Evolutionary conservation across 2,797 vertebrate species (phyloP), one percentile per base, ranked within the genome.

Genomic region (Ctenopoma multispine): DNA sequence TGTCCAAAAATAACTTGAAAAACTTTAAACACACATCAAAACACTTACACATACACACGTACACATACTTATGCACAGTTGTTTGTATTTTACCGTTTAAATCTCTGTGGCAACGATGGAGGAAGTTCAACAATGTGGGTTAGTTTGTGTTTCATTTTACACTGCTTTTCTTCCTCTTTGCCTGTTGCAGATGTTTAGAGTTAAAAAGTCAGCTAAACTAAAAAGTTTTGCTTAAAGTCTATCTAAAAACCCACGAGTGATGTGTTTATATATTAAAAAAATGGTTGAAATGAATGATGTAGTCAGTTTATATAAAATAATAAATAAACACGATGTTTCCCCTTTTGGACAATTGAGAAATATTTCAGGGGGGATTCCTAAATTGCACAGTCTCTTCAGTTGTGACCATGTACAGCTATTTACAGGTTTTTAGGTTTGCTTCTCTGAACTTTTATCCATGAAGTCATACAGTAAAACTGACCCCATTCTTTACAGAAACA

Each of bases 131-230:
- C 18, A 9, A 2, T 40, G 62, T 61, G 67, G 24, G 40, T 54
- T 50, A 58, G 50, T 72, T 66, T 77, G 51, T 44, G 27, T 23
- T 20, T 80, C 4, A 51, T 48, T 38, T 20, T 0, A 12, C 1
- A 1, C 0, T 51, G 36, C 58, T 50, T 67, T 69, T 62, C 41
- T 84, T 84, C 77, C 81, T 65, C 47, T 27, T 81, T 44, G 41
- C 0, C 14, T 27, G 31, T 59, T 58, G 48, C 57, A 50, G 41
- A 72, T 18, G 9, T 43, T 60, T 20, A n/a, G n/a, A n/a, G n/a
- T n/a, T n/a, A n/a, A n/a, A n/a, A n/a, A n/a, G n/a, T n/a, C n/a
- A n/a, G n/a, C n/a, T n/a, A n/a, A n/a, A n/a, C n/a, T n/a, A n/a
- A 79, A 74, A 59, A 40, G 44, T 0, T 48, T 1, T 9, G 0